Percentiles rank a stretch among this genome's conserved stretches.
Conservation (phyloP, 53 echinoderm and acorn worm species). For the Holothuria leucospilota region DNA sequence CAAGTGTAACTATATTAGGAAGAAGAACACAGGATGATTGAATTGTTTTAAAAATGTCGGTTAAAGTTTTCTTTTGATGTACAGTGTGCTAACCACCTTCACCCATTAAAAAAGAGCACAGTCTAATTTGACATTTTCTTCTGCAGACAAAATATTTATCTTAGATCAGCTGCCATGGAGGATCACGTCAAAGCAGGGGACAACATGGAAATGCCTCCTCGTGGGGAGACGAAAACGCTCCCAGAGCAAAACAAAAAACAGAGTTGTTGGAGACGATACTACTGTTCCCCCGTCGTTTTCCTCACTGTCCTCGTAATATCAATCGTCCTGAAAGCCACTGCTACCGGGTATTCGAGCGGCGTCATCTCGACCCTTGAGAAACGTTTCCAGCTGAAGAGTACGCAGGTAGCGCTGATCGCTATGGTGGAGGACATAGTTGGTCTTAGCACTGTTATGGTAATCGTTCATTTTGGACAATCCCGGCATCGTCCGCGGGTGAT, state of each 20-base stretch:
- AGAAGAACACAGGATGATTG: no score
- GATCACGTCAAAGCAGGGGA: neutral
- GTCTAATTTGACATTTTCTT: no score
- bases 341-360: constrained; percentile 73
- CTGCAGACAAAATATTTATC: no score
- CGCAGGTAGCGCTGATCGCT: constrained; percentile 76
- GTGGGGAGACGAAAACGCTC: neutral
- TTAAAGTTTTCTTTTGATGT: no score
- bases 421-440: constrained; percentile 82
- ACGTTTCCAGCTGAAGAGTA: constrained; percentile 88
- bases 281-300: constrained; percentile 32
- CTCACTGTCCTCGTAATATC: constrained; percentile 32
- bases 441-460: constrained; percentile 76
- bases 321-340: constrained; percentile 52
- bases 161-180: no score
- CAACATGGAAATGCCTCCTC: constrained; percentile 12
- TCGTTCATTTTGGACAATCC: constrained; percentile 87
- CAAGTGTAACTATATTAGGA: no score
- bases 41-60: no score
- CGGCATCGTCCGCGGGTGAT: constrained; percentile 86
- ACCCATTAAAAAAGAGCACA: no score
- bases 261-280: neutral
- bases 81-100: no score
- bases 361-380: constrained; percentile 80
- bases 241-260: neutral